phyloP scores from a whole-genome alignment of 2,888 invertebrate species.

The Phanerotoma sp. region DNA sequence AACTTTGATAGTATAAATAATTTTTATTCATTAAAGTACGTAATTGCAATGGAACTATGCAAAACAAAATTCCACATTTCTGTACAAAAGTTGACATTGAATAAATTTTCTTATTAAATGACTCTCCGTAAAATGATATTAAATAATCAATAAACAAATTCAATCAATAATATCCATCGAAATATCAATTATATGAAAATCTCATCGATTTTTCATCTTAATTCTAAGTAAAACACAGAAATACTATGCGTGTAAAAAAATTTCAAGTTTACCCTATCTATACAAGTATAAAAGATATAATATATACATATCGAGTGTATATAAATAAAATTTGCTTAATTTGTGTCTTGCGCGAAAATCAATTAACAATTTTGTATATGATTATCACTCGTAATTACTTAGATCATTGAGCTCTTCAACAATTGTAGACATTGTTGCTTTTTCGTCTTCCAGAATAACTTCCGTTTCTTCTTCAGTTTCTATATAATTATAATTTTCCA shows the following conservation, averaged over 20 bases:
- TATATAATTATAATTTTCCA: constrained; percentile 61
- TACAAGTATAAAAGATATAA: constrained; percentile 26
- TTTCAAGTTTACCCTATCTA: constrained; percentile 4
- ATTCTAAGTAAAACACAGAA: constrained; percentile 7
- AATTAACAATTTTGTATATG: constrained; percentile 24
- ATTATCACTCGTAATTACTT: constrained; percentile 33
- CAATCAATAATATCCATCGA: too few species aligned
- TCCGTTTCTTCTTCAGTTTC: constrained; percentile 44
- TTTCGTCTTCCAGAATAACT: constrained; percentile 16
- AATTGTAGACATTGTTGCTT: constrained; percentile 29
- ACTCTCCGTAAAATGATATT: not conserved
- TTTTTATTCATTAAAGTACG: not conserved
- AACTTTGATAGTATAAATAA: too few species aligned
- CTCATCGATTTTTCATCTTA: not conserved
- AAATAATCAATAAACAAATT: too few species aligned
- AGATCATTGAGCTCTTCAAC: constrained; percentile 38
- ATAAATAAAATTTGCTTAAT: constrained; percentile 13
- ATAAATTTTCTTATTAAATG: not conserved
- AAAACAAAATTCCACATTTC: not conserved
- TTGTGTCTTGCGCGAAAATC: constrained; percentile 10
- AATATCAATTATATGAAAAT: not conserved
- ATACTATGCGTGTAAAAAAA: constrained; percentile 8
- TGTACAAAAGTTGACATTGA: not conserved
- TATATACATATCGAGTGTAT: constrained; percentile 12
- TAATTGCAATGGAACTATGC: not conserved